Base-by-base conservation (phyloP, 2,888 invertebrate genomes). In the Nymphalis c-album region DNA sequence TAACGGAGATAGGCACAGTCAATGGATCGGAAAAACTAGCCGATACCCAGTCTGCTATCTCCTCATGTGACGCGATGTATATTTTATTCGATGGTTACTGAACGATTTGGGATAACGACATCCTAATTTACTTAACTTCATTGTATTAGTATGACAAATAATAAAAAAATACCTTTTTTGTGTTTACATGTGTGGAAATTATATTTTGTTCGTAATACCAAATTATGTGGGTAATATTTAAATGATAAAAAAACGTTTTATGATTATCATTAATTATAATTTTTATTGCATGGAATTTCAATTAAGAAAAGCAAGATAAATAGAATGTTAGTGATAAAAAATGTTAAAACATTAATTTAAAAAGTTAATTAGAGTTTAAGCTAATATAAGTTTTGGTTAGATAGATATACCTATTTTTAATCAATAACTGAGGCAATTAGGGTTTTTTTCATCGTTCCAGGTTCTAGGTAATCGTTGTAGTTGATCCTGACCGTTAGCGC, bases 21-120 rank as follows among this genome's bases (percentile, higher is more conserved):
- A 85, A 85, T 85, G 85, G 84, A 71, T 77, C 72, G 76, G 80
- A 87, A 87, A 87, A 88, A 87, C 82, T 82, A 76, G 84, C 78
- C 75, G 72, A 68, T 72, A 71, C 75, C 74, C 72, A 59, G 64
- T 65, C 69, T 51, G 58, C 58, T 31, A 48, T 53, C 48, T 63
- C 65, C 59, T 59, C 59, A 40, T 57, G 63, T 65, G 65, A 48
- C 50, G 58, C 48, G 55, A 65, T 60, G 31, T 40, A 26, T 55
- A 66, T 57, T 57, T 61, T 31, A 55, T 46, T 40, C 50, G 40
- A 66, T 66, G 60, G 46, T 45, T 1, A 45, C 18, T 3, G 48
- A 35, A 31, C 48, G 35, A 35, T 60, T 20, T 18, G 22, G 55
- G n/a, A 16, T 18, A 62, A 60, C 47, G 58, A 16, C 5, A 17